Base-by-base conservation (phyloP, 1,140 invertebrate species). In the Drosophila equinoxialis region DNA sequence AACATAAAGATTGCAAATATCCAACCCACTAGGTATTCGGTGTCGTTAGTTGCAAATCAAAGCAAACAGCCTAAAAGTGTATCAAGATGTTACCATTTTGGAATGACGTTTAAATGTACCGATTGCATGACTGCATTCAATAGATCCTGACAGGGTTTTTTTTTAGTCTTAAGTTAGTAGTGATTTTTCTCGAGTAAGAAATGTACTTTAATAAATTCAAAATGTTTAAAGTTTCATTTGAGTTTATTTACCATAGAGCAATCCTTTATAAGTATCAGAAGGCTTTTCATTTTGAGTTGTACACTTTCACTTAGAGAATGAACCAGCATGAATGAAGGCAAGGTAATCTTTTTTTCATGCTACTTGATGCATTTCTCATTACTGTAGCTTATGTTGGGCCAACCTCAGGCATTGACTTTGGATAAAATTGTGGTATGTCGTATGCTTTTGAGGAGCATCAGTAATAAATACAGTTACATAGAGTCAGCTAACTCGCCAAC, bases 1-100 rank as follows among this genome's bases (percentile, higher is more conserved):
- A 76, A 82, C 83, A 72, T 87, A 77, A 82, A 87, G 82, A 87
- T 79, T 86, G 79, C 82, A 86, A 87, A 87, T 87, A 74, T 87
- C 45, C 45, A 23, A 51, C 17, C 45, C 20, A 23, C n/a, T 51
- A 51, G 82, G 17, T 64, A 73, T 55, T 41, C 65, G 54, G 51
- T 72, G 68, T 72, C 76, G 65, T 78, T 78, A 62, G 76, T 71
- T 86, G 64, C 75, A 81, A 59, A 67, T 75, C 65, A 71, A 77
- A 79, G 74, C 17, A 41, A 68, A 57, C 74, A 60, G 73, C 76
- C 63, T 70, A 77, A 77, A 77, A 77, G 73, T 55, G 74, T 70
- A 67, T 70, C 26, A 14, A 39, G 73, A 77, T 65, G 59, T 65
- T n/a, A 30, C 59, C 37, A 11, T 64, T 60, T 64, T 70, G 35